Conservation (phyloP, 2,888 invertebrate genomes). For the Muschampia plurimacula region DNA sequence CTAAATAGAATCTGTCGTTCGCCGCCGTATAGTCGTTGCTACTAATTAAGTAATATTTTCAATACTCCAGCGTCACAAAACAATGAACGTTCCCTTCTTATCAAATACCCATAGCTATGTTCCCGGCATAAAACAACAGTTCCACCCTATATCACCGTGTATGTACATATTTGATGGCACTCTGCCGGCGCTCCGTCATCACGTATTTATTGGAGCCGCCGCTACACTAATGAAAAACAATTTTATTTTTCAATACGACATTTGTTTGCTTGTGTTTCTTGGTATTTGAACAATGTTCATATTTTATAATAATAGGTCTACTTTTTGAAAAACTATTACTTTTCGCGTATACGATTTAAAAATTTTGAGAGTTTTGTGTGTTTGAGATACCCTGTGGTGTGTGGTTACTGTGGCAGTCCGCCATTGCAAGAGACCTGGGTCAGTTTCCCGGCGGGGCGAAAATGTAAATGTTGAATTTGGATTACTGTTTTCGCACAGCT, state of each 20-base stretch:
- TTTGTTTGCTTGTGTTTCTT: slow-evolving; percentile 12
- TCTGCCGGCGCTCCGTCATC: not conserved
- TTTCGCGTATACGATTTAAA: not conserved
- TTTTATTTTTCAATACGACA: slow-evolving; percentile 10
- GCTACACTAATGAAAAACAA: slow-evolving; percentile 3
- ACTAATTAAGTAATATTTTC: not conserved
- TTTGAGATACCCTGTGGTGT: too few species aligned
- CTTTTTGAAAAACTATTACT: not conserved
- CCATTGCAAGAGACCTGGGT: too few species aligned
- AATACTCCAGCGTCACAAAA: not conserved
- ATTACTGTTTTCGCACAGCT: too few species aligned
- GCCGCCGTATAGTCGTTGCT: too few species aligned
- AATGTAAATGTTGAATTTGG: too few species aligned
- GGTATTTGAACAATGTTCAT: slow-evolving; percentile 2
- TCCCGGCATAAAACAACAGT: not conserved
- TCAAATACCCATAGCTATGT: not conserved
- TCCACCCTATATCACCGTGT: not conserved
- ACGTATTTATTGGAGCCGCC: slow-evolving; percentile 6
- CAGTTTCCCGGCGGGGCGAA: too few species aligned
- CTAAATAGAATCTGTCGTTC: too few species aligned
- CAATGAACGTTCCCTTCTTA: not conserved
- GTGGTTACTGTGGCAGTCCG: too few species aligned
- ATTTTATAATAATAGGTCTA: not conserved
- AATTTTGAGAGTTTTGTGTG: not conserved
- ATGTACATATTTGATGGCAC: slow-evolving; percentile 7